Evolutionary conservation across 2,113 vertebrate genomes (phyloP), one percentile per base, ranked within the genome.

Genomic region (Hirundichthys speculiger): DNA sequence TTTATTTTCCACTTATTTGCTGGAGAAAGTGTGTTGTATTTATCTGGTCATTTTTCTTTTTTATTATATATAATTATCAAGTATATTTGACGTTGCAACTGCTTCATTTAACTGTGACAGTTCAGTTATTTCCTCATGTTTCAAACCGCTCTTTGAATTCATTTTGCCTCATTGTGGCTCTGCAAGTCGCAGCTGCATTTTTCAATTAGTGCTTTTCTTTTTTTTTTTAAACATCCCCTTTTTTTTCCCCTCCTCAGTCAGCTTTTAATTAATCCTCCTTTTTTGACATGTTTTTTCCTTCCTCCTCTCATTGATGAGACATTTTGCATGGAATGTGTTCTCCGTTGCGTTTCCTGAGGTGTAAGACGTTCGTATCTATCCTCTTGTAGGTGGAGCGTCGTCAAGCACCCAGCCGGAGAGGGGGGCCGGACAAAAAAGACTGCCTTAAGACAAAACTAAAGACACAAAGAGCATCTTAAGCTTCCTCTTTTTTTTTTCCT

Each of bases 281-380:
- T 79, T 45, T 71, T 77, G 67, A 42, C 56, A 3, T 78, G 78
- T 70, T 71, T 50, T 72, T 63, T 34, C n/a, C n/a, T n/a, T 50
- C 30, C 30, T 34, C 30, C 11, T 34, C 64, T 80, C 65, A 83
- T 66, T 79, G 68, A 63, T 80, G 59, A 83, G 79, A 74, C 73
- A 75, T 88, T 89, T 89, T 92, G 92, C 92, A 92, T 91, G 91
- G 89, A 80, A 83, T 92, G 89, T 90, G 56, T 77, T 77, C 57
- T 90, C 64, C 85, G 83, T 83, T 89, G 85, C 87, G 84, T 84
- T 80, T 43, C 86, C 69, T 92, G 88, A 92, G 88, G 86, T 89
- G 91, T 93, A 93, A 93, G 92, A 89, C 86, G 82, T 87, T 60
- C 78, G 87, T 92, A 81, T 93, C 84, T 92, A 88, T 93, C 91